Conservation (phyloP, 2,888 invertebrate genomes). For the Deilephila porcellus region DNA sequence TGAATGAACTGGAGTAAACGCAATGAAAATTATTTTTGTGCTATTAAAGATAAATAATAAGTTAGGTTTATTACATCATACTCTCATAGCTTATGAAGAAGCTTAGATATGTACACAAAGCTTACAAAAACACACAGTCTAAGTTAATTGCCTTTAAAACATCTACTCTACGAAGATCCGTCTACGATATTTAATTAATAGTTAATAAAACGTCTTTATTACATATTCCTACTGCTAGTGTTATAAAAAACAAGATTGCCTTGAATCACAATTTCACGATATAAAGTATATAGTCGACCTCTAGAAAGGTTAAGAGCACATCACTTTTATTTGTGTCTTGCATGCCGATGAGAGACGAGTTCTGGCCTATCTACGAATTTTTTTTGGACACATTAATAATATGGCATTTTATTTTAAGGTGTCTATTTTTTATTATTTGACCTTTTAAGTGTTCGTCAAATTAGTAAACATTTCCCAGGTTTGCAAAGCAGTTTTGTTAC, state of each 20-base stretch:
- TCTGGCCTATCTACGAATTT: slow-evolving; percentile 48
- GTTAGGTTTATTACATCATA: not conserved
- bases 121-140: not conserved
- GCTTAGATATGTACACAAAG: no score
- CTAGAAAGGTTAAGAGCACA: slow-evolving; percentile 80
- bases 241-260: slow-evolving; percentile 61
- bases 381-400: slow-evolving; percentile 48
- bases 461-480: slow-evolving; percentile 37
- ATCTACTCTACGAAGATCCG: not conserved
- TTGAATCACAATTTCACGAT: slow-evolving; percentile 78
- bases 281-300: slow-evolving; percentile 68
- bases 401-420: slow-evolving; percentile 38
- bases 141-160: not conserved
- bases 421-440: slow-evolving; percentile 48
- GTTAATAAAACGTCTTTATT: slow-evolving; percentile 52
- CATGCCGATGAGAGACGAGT: slow-evolving; percentile 62
- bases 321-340: slow-evolving; percentile 75
- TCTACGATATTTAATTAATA: slow-evolving; percentile 50
- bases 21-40: not conserved
- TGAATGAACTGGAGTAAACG: not conserved
- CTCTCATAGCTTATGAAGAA: no score
- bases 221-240: slow-evolving; percentile 46
- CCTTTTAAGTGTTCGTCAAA: slow-evolving; percentile 47
- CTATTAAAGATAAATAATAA: not conserved
- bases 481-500: slow-evolving; percentile 30